Evolutionary conservation across 2,113 vertebrate species (phyloP).

Genomic region (Cairina moschata): DNA sequence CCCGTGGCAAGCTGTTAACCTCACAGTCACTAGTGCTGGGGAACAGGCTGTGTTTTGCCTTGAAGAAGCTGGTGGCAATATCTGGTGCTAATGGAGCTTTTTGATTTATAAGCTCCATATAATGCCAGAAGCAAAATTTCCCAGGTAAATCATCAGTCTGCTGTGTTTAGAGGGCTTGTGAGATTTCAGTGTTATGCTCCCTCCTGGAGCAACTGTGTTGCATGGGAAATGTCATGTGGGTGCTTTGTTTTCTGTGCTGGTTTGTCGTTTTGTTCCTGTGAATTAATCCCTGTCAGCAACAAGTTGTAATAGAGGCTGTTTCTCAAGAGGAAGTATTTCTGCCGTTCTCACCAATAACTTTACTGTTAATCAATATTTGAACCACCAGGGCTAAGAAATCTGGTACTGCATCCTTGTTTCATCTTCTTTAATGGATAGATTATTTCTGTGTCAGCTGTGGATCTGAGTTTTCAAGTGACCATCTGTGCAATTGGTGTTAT

Average conservation of each 20-base stretch:
- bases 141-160: background rate
- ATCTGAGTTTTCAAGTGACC: conserved; percentile 30
- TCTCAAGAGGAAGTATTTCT: conserved; percentile 9
- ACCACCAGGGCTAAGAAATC: background rate
- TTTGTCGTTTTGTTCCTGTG: background rate
- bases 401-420: conserved; percentile 16
- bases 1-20: background rate
- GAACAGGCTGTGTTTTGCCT: background rate
- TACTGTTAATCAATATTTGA: conserved; percentile 52
- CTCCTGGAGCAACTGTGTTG: background rate
- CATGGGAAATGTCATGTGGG: background rate
- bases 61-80: background rate
- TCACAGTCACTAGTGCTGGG: fast-evolving
- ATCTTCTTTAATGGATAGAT: conserved; percentile 21
- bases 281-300: conserved; percentile 23
- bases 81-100: background rate
- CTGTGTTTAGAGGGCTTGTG: background rate
- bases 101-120: background rate
- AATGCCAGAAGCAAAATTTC: conserved; percentile 8
- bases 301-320: background rate
- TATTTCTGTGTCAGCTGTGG: conserved; percentile 15
- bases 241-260: background rate
- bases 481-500: conserved; percentile 2
- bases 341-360: background rate
- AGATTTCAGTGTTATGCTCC: background rate